These are phyloP conservation scores for Otolemur garnettii DNA, from an alignment of 2,113 vertebrate species.

Conservation along the genomic window DNA sequence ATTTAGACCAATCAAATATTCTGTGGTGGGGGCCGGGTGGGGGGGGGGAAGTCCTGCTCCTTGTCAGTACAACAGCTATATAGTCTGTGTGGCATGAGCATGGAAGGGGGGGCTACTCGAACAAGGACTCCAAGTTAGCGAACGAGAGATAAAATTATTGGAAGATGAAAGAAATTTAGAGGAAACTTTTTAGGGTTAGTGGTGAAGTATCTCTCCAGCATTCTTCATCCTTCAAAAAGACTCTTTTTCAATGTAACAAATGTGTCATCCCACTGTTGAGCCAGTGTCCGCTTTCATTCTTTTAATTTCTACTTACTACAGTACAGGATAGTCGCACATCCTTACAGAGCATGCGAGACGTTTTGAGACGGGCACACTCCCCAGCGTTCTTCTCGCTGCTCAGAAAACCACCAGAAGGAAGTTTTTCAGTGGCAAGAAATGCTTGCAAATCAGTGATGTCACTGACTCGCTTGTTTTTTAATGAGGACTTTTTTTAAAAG, in stretches of 20 bases:
- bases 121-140: not conserved
- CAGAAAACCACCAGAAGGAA: slow-evolving; percentile 50
- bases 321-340: too few species aligned
- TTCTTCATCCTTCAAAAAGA: not conserved
- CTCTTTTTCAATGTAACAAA: too few species aligned
- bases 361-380: not conserved
- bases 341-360: too few species aligned
- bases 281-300: too few species aligned
- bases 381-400: not conserved
- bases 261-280: too few species aligned
- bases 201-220: not conserved
- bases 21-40: not conserved
- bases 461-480: slow-evolving; percentile 45
- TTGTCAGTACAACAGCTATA: not conserved
- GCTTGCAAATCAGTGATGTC: not conserved
- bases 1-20: not conserved
- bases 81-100: not conserved
- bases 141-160: not conserved
- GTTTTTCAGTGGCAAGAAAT: not conserved
- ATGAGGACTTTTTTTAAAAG: not conserved
- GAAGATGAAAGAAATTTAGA: slow-evolving; percentile 50
- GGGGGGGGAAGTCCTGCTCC: not conserved
- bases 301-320: too few species aligned
- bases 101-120: not conserved
- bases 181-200: slow-evolving; percentile 5